phyloP scores from a whole-genome alignment of 2,888 invertebrate species.

The Polietes domitor region DNA sequence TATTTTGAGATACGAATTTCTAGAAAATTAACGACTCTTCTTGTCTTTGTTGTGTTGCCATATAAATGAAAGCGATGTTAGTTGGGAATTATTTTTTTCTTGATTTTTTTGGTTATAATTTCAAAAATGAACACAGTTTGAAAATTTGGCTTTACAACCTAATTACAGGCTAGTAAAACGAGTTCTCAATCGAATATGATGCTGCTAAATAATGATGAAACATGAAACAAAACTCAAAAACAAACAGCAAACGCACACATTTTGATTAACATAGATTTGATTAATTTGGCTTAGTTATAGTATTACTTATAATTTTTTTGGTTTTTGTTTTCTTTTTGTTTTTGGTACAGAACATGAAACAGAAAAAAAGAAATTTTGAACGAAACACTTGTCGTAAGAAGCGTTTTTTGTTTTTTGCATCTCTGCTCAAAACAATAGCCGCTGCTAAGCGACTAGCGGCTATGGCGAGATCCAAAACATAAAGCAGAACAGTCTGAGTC shows the following conservation, averaged over 20 bases:
- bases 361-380: neutral
- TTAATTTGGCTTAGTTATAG: too few species aligned
- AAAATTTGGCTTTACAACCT: slow-evolving; percentile 81
- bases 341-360: slow-evolving; percentile 14
- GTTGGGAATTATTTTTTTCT: slow-evolving; percentile 42
- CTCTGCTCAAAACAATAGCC: neutral
- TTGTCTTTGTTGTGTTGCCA: slow-evolving; percentile 69
- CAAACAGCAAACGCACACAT: slow-evolving; percentile 31
- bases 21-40: slow-evolving; percentile 76
- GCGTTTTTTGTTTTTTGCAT: neutral
- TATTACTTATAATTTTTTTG: too few species aligned
- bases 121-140: slow-evolving; percentile 62
- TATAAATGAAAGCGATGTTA: slow-evolving; percentile 62
- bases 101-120: slow-evolving; percentile 20
- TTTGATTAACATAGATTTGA: neutral
- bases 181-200: slow-evolving; percentile 71
- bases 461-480: neutral
- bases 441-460: neutral
- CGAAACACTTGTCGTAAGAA: slow-evolving; percentile 13
- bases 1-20: slow-evolving; percentile 79
- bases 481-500: neutral
- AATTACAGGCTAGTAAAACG: slow-evolving; percentile 81
- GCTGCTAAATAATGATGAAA: neutral
- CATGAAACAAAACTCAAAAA: neutral
- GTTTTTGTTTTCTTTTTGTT: neutral